Conservation (phyloP, 53 echinoderm and acorn worm genomes). For the Crossaster papposus region DNA sequence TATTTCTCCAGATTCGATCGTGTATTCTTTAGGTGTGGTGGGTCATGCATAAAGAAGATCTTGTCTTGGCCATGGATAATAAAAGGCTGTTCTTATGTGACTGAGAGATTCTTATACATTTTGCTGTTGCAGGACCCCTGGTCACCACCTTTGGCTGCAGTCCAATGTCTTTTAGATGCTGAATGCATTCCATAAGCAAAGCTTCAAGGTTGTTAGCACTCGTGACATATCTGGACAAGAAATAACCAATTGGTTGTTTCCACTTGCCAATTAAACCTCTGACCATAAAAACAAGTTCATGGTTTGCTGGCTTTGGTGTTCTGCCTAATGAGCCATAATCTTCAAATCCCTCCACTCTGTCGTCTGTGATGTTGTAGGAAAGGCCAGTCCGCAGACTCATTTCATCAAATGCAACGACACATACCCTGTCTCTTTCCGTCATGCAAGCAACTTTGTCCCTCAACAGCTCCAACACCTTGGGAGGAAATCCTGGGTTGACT, state of each 20-base stretch:
- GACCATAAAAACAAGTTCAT: constrained; percentile 67
- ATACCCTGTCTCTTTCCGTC: constrained; percentile 46
- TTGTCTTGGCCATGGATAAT: constrained; percentile 35
- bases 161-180: constrained; percentile 44
- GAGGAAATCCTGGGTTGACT: constrained; percentile 55
- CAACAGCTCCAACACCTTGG: constrained; percentile 21
- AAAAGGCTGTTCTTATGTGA: constrained; percentile 33
- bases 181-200: constrained; percentile 31
- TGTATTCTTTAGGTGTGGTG: constrained; percentile 66
- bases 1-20: no score
- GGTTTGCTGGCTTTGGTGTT: no score
- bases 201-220: no score
- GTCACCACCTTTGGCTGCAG: constrained; percentile 56
- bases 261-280: no score
- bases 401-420: constrained; percentile 64
- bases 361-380: constrained; percentile 52
- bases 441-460: constrained; percentile 53
- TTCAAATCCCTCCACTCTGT: no score
- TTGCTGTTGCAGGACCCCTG: no score
- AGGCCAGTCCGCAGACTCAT: constrained; percentile 56
- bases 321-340: no score
- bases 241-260: no score
- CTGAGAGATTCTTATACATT: no score
- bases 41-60: constrained; percentile 64
- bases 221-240: no score